Conservation (phyloP, 2,888 invertebrate genomes). For the Tribolium freemani region DNA sequence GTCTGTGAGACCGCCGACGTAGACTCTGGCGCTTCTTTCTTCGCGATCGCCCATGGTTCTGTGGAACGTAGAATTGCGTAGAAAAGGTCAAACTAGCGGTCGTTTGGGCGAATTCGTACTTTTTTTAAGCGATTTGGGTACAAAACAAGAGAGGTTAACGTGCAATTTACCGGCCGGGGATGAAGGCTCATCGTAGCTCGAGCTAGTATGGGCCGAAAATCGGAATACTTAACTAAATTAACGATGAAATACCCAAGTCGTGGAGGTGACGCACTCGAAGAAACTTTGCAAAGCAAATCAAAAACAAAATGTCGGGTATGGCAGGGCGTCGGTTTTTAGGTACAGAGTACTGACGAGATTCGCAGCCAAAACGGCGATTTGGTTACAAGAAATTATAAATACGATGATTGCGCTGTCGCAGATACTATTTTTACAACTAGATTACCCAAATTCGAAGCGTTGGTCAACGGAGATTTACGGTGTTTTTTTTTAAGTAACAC, state of each 20-base stretch:
- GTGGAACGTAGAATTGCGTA: slow-evolving; percentile 66
- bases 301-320: slow-evolving; percentile 65
- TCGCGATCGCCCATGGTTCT: slow-evolving; percentile 64
- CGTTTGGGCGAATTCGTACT: slow-evolving; percentile 67
- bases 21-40: slow-evolving; percentile 81
- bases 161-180: slow-evolving; percentile 51
- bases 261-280: slow-evolving; percentile 52
- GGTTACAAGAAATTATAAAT: slow-evolving; percentile 59
- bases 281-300: slow-evolving; percentile 53
- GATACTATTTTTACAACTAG: slow-evolving; percentile 66
- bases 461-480: slow-evolving; percentile 50
- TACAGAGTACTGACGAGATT: slow-evolving; percentile 62
- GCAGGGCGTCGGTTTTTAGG: slow-evolving; percentile 60
- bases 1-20: slow-evolving; percentile 91
- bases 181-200: slow-evolving; percentile 48
- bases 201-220: slow-evolving; percentile 52
- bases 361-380: slow-evolving; percentile 67
- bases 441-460: slow-evolving; percentile 66
- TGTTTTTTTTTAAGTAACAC: slow-evolving; percentile 34
- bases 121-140: slow-evolving; percentile 56
- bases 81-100: slow-evolving; percentile 55
- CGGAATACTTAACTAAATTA: slow-evolving; percentile 31
- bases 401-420: slow-evolving; percentile 66
- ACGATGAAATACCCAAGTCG: slow-evolving; percentile 52
- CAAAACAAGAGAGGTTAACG: slow-evolving; percentile 50